phyloP scores from a whole-genome alignment of 2,113 vertebrate genomes.

The Anarhynchus alexandrinus region DNA sequence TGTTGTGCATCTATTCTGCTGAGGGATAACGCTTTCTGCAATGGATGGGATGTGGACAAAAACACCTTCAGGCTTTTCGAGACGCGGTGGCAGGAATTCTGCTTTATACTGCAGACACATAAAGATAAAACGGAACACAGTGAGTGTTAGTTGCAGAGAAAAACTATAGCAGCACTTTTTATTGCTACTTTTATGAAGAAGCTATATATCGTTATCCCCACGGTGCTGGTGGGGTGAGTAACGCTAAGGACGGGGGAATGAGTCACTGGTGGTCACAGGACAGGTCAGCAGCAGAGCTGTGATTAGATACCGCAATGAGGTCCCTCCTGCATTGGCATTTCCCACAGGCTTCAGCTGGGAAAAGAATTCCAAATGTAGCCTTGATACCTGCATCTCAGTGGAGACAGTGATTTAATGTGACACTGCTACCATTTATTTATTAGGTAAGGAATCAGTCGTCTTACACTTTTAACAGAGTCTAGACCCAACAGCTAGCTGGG shows the following conservation, averaged over 20 bases:
- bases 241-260: neutral
- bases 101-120: neutral
- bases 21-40: rapidly evolving
- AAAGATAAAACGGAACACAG: neutral
- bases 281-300: neutral
- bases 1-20: neutral
- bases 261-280: constrained; percentile 3
- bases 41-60: neutral
- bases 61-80: neutral
- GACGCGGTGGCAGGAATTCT: neutral
- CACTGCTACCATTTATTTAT: neutral
- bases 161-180: neutral
- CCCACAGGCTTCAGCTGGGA: neutral
- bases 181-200: neutral
- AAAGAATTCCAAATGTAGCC: neutral
- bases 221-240: rapidly evolving
- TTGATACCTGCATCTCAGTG: neutral
- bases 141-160: rapidly evolving
- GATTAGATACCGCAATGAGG: neutral
- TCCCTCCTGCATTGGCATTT: neutral
- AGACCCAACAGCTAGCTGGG: neutral
- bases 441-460: neutral
- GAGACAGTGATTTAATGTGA: neutral
- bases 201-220: rapidly evolving
- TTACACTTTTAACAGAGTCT: neutral